Conservation (phyloP, 1,140 invertebrate genomes). For the Camponotus vicinus region DNA sequence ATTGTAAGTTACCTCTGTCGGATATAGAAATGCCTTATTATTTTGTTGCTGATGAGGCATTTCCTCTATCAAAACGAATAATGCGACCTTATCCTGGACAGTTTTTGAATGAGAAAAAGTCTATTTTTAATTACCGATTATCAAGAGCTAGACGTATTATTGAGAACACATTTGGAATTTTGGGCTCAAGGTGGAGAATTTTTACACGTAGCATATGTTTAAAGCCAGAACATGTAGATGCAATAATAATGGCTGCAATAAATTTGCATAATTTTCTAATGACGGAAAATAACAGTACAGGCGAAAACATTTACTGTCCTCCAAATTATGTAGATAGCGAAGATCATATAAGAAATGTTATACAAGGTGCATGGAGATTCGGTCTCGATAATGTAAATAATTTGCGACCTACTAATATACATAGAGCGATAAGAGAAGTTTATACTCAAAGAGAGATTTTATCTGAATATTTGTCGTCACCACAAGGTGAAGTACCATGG, state of each 20-base stretch:
- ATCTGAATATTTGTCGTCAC: constrained; percentile 39
- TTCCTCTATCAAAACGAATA: constrained; percentile 78
- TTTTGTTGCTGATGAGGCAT: constrained; percentile 85
- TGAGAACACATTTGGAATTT: constrained; percentile 85
- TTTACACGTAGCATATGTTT: constrained; percentile 58
- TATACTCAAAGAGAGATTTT: constrained; percentile 15
- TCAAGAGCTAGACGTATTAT: constrained; percentile 80
- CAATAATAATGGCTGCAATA: constrained; percentile 35
- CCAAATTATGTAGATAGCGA: constrained; percentile 1
- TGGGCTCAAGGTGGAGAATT: constrained; percentile 79
- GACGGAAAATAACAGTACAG: neutral
- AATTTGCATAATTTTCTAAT: constrained; percentile 40
- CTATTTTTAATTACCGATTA: constrained; percentile 85
- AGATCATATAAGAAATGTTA: constrained; percentile 4
- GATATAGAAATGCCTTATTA: constrained; percentile 45
- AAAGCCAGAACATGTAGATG: neutral
- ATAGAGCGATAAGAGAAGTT: constrained; percentile 39
- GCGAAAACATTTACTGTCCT: neutral
- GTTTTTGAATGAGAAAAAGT: constrained; percentile 76
- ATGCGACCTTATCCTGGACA: constrained; percentile 83
- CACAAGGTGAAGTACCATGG: constrained; percentile 32
- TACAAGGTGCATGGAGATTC: constrained; percentile 10
- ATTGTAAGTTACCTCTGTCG: constrained; percentile 20
- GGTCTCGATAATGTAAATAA: neutral
- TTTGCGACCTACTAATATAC: constrained; percentile 23